A percentile compares a stretch with the other conserved stretches of the same genome.
Evolutionary conservation across 2,888 invertebrate species (phyloP).

Genomic region (Andrena fulva): DNA sequence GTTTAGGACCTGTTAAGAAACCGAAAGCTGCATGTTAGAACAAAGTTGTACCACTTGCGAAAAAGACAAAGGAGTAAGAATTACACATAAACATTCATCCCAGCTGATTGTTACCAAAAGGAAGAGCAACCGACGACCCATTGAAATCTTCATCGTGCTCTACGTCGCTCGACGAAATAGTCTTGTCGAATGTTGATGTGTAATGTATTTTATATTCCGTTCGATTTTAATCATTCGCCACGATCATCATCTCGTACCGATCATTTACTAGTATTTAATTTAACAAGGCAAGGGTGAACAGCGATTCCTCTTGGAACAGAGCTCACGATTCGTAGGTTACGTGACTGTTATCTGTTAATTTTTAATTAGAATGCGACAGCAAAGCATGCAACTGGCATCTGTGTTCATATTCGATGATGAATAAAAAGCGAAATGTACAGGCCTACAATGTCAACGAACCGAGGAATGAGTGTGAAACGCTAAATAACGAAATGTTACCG

Average conservation of each 20-base stretch:
- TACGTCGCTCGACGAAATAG: background rate
- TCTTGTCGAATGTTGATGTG: background rate
- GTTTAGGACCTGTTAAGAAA: no score
- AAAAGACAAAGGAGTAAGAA: background rate
- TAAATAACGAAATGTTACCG: background rate
- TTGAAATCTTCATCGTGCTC: conserved; percentile 15
- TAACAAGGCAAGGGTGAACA: background rate
- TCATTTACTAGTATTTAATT: conserved; percentile 40
- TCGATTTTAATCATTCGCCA: conserved; percentile 15
- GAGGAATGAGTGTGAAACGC: background rate
- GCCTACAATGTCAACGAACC: background rate
- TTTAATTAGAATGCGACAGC: background rate
- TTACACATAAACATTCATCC: background rate
- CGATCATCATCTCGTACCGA: background rate
- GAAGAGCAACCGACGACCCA: background rate
- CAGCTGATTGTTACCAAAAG: background rate
- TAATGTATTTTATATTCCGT: conserved; percentile 22
- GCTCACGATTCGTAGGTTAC: background rate
- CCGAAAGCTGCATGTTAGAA: conserved; percentile 1
- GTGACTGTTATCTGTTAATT: conserved; percentile 3
- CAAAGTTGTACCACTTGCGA: conserved; percentile 14
- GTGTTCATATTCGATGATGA: conserved; percentile 22
- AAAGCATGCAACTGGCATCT: background rate
- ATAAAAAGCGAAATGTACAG: background rate
- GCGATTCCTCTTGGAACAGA: background rate